These are phyloP conservation scores for Laupala kohalensis DNA, from an alignment of 1,140 invertebrate species.

Conservation along the genomic window DNA sequence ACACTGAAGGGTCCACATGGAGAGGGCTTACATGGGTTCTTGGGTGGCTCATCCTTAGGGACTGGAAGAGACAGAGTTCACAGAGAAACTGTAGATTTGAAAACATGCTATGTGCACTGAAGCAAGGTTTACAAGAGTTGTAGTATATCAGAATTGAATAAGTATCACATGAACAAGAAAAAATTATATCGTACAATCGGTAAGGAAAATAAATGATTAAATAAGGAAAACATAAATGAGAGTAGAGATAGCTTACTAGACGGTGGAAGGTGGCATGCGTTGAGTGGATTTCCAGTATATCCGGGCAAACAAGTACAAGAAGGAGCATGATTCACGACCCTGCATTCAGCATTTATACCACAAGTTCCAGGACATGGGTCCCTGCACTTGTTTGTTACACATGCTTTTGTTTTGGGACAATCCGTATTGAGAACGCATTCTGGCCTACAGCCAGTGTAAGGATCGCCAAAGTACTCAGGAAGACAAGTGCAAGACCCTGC, in stretches of 20 bases:
- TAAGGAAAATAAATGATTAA: too few relatives aligned
- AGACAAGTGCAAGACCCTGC: slow-evolving; percentile 22
- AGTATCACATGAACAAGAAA: too few relatives aligned
- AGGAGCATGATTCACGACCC: slow-evolving; percentile 33
- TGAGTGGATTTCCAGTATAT: slow-evolving; percentile 37
- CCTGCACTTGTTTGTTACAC: slow-evolving; percentile 35
- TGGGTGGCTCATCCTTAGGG: slow-evolving; percentile 11
- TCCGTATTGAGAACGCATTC: slow-evolving; percentile 24
- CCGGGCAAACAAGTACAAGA: slow-evolving; percentile 34
- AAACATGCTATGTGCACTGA: too few relatives aligned
- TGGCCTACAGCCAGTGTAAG: slow-evolving; percentile 20
- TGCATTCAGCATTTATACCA: slow-evolving; percentile 38
- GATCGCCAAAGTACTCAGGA: slow-evolving; percentile 21
- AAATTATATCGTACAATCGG: too few relatives aligned
- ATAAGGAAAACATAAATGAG: background rate
- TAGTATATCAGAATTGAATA: too few relatives aligned
- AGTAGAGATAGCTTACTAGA: slow-evolving; percentile 19
- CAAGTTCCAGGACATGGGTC: slow-evolving; percentile 40
- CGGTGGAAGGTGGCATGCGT: slow-evolving; percentile 25
- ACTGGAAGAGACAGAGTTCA: slow-evolving; percentile 3
- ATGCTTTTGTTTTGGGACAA: slow-evolving; percentile 26
- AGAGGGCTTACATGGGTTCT: slow-evolving; percentile 23
- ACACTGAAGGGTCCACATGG: slow-evolving; percentile 30
- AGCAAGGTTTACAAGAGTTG: too few relatives aligned
- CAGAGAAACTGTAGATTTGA: background rate